phyloP scores from a whole-genome alignment of 2,888 invertebrate species.

The Elegia similella region DNA sequence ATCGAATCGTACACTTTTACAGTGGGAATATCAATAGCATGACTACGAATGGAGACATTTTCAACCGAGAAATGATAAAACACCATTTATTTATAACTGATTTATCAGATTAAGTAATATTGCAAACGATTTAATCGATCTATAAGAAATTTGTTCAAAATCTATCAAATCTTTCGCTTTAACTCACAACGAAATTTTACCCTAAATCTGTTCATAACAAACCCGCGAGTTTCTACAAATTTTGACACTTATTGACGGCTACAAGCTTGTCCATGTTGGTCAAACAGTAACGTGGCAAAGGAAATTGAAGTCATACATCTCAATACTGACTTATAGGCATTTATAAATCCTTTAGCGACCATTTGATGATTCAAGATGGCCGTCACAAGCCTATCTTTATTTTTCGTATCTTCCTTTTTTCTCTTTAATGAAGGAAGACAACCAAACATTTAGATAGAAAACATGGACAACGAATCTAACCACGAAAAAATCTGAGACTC shows the following conservation, averaged over 20 bases:
- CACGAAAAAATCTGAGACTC: no score
- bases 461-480: no score
- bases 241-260: slow-evolving; percentile 2
- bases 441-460: no score
- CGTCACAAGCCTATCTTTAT: background rate
- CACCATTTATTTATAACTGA: background rate
- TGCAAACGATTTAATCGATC: background rate
- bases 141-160: background rate
- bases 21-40: background rate
- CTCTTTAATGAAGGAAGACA: no score
- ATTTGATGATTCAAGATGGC: background rate
- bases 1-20: slow-evolving; percentile 45
- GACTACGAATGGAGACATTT: slow-evolving; percentile 6
- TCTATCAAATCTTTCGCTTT: background rate
- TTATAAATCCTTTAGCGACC: background rate
- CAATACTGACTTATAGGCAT: background rate
- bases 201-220: slow-evolving; percentile 2
- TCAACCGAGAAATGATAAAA: background rate
- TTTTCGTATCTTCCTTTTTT: background rate
- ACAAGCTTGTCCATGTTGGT: background rate
- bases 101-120: background rate
- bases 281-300: background rate
- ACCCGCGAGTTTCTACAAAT: background rate
- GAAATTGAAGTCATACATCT: slow-evolving; percentile 3
- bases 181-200: slow-evolving; percentile 1